A percentile compares a stretch with the other conserved stretches of the same genome.
These are phyloP conservation scores for Matsumyia berberina DNA, from an alignment of 2,888 invertebrate genomes.

Conservation along the genomic window DNA sequence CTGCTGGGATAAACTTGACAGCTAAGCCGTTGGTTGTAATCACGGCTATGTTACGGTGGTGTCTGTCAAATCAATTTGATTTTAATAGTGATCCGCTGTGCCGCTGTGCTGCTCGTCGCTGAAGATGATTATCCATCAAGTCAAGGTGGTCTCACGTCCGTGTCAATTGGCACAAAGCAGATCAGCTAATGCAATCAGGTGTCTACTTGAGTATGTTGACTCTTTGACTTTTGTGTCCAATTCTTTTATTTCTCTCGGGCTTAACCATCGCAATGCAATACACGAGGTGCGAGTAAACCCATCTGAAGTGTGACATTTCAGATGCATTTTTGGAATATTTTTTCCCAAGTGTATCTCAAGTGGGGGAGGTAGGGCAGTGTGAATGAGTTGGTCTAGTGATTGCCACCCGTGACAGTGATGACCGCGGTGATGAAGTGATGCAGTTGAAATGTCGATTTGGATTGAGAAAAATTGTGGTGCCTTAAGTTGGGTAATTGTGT, in stretches of 20 bases:
- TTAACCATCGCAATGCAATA: constrained; percentile 21
- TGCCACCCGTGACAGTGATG: constrained; percentile 61
- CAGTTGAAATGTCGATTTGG: constrained; percentile 44
- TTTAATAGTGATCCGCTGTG: constrained; percentile 21
- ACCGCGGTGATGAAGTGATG: constrained; percentile 52
- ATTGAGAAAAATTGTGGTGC: constrained; percentile 58
- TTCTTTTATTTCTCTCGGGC: neutral
- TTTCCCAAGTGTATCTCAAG: constrained; percentile 2
- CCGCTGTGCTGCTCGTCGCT: neutral
- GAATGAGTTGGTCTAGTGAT: constrained; percentile 44
- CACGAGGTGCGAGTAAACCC: constrained; percentile 56
- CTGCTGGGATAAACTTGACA: constrained; percentile 33
- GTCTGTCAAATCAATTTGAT: constrained; percentile 41
- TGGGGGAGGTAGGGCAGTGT: constrained; percentile 29
- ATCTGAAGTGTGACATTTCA: constrained; percentile 62
- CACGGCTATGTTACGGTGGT: constrained; percentile 18
- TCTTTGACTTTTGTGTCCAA: constrained; percentile 69
- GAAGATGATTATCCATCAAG: constrained; percentile 62
- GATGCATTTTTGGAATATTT: constrained; percentile 66
- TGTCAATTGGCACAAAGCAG: constrained; percentile 56
- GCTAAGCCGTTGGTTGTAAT: constrained; percentile 21
- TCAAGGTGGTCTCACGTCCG: constrained; percentile 58
- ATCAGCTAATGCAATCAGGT: constrained; percentile 60
- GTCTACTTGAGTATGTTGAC: constrained; percentile 55
- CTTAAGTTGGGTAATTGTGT: constrained; percentile 61